phyloP scores from a whole-genome alignment of 2,888 invertebrate species.

The Tinea trinotella region DNA sequence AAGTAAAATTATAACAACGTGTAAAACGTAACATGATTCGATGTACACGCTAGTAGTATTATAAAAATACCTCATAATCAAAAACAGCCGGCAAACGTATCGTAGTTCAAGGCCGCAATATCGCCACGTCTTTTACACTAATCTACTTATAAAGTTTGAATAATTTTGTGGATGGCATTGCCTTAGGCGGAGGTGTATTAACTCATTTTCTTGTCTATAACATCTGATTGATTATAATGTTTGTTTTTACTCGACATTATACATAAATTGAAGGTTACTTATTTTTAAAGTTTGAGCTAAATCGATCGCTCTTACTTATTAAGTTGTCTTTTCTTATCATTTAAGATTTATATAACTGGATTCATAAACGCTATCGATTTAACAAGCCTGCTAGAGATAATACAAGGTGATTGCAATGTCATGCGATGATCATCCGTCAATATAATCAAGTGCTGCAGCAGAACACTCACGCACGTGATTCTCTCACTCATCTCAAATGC shows the following conservation, averaged over 20 bases:
- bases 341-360: slow-evolving; percentile 13
- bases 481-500: not conserved
- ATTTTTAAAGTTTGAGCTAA: slow-evolving; percentile 1
- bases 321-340: slow-evolving; percentile 12
- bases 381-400: not conserved
- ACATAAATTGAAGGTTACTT: not conserved
- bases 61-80: slow-evolving; percentile 5
- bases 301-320: slow-evolving; percentile 14
- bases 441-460: not conserved
- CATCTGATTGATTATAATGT: slow-evolving; percentile 1
- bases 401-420: slow-evolving; percentile 11
- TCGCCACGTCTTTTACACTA: not conserved
- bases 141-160: slow-evolving; percentile 1
- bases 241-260: slow-evolving; percentile 1
- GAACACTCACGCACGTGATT: not conserved
- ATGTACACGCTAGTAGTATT: not conserved
- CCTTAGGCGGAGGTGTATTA: not conserved
- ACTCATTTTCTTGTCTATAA: not conserved
- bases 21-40: too few species aligned
- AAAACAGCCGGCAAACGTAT: not conserved
- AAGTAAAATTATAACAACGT: too few species aligned
- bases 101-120: slow-evolving; percentile 5
- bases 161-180: not conserved
- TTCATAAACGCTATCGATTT: slow-evolving; percentile 10
- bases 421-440: slow-evolving; percentile 4